Base-by-base conservation (phyloP, 2,797 vertebrate genomes). In the Takifugu ocellatus region DNA sequence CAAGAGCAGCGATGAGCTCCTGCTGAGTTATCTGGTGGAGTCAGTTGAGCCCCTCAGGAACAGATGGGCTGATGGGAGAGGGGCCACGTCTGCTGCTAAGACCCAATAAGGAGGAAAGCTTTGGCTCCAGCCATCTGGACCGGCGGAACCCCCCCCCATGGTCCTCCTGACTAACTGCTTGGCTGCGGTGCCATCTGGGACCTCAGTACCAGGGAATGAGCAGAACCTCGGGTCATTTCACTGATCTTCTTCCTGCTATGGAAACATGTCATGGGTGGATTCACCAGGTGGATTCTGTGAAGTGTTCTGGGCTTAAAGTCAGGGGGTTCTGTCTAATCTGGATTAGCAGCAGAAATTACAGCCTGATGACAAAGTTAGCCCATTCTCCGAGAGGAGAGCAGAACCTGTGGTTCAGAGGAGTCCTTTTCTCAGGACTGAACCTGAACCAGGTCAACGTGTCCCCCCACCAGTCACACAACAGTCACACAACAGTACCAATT, bases 81-180 rank as follows among this genome's bases (percentile, higher is more conserved):
- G 49, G 61, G 60, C 63, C 61, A 42, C 61, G 59, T 53, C 54
- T 70, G 70, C 52, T 69, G 46, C 72, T 69, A 79, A 74, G 62
- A 70, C 73, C 56, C 54, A 52, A 24, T 57, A 12, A 47, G 50
- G 54, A 64, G 71, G 36, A 77, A 68, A 75, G 79, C 77, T 82
- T 78, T 78, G 58, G 54, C 62, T 78, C 70, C 77, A 70, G 44
- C 72, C 80, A 81, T 59, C 60, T 77, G 74, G 66, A 68, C 56
- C 63, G 51, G 56, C 6, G 43, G 58, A 43, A 47, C 50, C 24
- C 49, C 44, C 66, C 51, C 5, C 63, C 49, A 65, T 52, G 58
- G 61, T 14, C 3, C 21, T 4, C 43, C 43, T 43, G 9, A 43
- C 7, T 26, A 58, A 36, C 45, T 26, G 78, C 70, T 85, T 78